Evolutionary conservation across 1,140 invertebrate species (phyloP), one percentile per base, ranked within the genome.

Genomic region (Drosophila arawakana): DNA sequence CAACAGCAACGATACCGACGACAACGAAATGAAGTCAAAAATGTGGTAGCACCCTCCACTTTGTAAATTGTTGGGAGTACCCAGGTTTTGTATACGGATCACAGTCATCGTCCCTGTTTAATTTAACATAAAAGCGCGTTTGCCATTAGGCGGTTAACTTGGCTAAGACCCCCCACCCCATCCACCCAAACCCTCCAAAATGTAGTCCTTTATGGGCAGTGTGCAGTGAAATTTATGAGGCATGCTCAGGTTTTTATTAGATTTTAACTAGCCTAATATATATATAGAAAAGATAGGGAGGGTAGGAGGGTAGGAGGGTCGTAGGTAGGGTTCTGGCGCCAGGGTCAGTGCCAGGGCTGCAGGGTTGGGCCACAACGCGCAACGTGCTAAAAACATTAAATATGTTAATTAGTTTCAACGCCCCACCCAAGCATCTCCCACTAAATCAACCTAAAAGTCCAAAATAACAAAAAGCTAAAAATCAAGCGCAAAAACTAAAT

Each of bases 191-290:
- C 50, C 34, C 44, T 7, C 8, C 18, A 46, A 25, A 43, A 44
- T 21, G 25, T 18, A 30, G 34, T 43, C 37, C 10, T 65, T 50
- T 52, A 47, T 55, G 57, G 50, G 76, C 76, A 73, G 71, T 62
- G 66, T 67, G 75, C 73, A 61, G 76, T 77, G 81, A 91, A 91
- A 91, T 91, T 91, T 91, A 91, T 91, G 90, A 91, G 90, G 90
- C 90, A 91, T 91, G 85, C 81, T 91, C 81, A 79, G 90, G 85
- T 88, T 91, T 91, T 89, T 91, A 91, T 90, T 90, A 91, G 86
- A 90, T 91, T 91, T 91, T 91, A 91, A 91, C 90, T 91, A 88
- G 89, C 80, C 77, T 80, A 83, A 83, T 79, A 79, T 80, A 73
- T 77, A 30, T 30, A 30, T 30, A 30, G 25, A 3, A 30, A 30